Conservation (phyloP, 2,888 invertebrate genomes). For the Clistopyga incitator region DNA sequence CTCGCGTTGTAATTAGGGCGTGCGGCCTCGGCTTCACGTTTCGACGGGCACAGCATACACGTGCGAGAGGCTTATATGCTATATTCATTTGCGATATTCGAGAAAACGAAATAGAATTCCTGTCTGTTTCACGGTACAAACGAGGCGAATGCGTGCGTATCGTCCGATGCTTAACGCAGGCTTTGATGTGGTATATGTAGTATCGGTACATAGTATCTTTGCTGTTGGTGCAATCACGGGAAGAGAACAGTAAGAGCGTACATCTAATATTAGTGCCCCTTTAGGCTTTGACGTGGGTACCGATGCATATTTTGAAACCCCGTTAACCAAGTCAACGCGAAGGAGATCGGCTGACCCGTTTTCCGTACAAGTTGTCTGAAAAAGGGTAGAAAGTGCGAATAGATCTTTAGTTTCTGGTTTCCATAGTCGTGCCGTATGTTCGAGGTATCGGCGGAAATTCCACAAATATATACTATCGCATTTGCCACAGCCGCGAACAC, state of each 20-base stretch:
- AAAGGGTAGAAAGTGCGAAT: constrained; percentile 68
- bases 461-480: constrained; percentile 2
- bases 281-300: constrained; percentile 12
- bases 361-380: constrained; percentile 54
- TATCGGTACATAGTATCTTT: constrained; percentile 5
- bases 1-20: constrained; percentile 70
- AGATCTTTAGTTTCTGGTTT: constrained; percentile 53
- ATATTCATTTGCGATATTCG: constrained; percentile 52
- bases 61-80: constrained; percentile 20
- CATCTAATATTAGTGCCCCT: constrained; percentile 24
- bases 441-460: neutral
- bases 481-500: neutral
- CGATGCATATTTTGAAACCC: constrained; percentile 53
- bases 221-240: constrained; percentile 21
- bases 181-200: constrained; percentile 12
- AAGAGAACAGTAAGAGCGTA: constrained; percentile 27
- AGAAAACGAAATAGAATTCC: constrained; percentile 62
- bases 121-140: constrained; percentile 39
- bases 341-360: constrained; percentile 33
- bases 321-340: constrained; percentile 47
- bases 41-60: constrained; percentile 62
- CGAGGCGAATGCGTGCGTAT: constrained; percentile 56
- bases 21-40: constrained; percentile 70
- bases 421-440: constrained; percentile 24
- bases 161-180: constrained; percentile 35